Evolutionary conservation across 2,888 invertebrate species (phyloP).

Genomic region (Yponomeuta sedellus): DNA sequence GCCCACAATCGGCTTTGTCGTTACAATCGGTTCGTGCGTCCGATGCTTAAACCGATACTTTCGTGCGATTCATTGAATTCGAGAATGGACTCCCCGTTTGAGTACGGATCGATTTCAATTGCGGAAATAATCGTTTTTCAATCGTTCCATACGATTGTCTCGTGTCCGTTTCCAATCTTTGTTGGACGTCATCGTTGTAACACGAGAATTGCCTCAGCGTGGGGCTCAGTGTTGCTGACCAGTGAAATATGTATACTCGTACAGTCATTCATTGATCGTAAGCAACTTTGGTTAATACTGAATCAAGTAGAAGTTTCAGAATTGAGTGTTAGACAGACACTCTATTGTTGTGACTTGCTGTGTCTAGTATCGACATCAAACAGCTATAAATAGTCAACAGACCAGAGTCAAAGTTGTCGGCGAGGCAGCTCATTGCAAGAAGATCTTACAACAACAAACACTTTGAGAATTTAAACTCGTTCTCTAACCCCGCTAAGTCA

Average conservation of each 20-base stretch:
- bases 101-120: constrained; percentile 8
- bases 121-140: neutral
- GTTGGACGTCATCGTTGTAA: neutral
- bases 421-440: neutral
- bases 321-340: neutral
- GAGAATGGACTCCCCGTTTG: constrained; percentile 33
- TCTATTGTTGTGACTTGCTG: neutral
- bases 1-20: constrained; percentile 59
- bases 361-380: constrained; percentile 10
- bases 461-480: constrained; percentile 44
- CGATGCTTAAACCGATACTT: constrained; percentile 46
- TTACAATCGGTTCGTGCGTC: constrained; percentile 59
- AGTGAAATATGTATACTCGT: neutral
- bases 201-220: neutral
- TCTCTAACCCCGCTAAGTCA: constrained; percentile 49
- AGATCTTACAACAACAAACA: constrained; percentile 35
- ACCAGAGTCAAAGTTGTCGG: neutral
- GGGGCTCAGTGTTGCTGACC: neutral
- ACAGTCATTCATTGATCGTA: neutral
- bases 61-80: constrained; percentile 30
- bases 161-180: neutral
- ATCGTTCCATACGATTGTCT: too few relatives aligned
- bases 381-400: constrained; percentile 6
- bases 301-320: neutral
- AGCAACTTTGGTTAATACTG: neutral